Conservation (phyloP, 2,113 vertebrate genomes). For the Gavialis gangeticus region DNA sequence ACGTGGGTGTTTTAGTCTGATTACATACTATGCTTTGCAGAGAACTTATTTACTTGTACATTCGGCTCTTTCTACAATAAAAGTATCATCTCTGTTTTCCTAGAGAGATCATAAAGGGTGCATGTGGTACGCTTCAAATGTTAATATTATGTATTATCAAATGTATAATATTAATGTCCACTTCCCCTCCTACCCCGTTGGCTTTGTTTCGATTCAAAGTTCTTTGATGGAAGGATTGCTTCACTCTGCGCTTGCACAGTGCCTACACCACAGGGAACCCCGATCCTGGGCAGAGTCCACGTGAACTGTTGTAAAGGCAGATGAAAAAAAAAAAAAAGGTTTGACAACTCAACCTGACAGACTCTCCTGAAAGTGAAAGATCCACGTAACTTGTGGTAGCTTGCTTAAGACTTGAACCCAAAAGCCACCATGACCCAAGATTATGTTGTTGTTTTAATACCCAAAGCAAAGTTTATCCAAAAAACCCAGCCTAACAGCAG, state of each 20-base stretch:
- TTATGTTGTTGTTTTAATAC: neutral
- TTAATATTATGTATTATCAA: rapidly evolving
- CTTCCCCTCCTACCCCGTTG: no score
- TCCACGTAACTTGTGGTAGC: neutral
- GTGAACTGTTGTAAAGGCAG: neutral
- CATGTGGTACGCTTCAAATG: rapidly evolving
- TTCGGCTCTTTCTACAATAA: neutral
- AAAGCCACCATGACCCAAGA: neutral
- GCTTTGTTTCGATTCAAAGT: neutral
- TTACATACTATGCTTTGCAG: neutral
- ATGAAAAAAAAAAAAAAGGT: no score
- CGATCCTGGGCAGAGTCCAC: neutral
- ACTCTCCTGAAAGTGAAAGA: rapidly evolving
- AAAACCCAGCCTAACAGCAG: rapidly evolving
- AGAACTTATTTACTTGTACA: neutral
- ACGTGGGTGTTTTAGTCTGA: neutral
- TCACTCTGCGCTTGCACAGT: neutral
- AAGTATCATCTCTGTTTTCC: neutral
- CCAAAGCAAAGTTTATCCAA: neutral
- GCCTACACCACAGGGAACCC: neutral
- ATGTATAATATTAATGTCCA: no score
- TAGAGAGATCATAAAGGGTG: neutral
- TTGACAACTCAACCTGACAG: neutral
- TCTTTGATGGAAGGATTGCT: neutral
- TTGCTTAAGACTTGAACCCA: neutral